Evolutionary conservation across 2,888 invertebrate species (phyloP).

Genomic region (Xanthorhoe designata): DNA sequence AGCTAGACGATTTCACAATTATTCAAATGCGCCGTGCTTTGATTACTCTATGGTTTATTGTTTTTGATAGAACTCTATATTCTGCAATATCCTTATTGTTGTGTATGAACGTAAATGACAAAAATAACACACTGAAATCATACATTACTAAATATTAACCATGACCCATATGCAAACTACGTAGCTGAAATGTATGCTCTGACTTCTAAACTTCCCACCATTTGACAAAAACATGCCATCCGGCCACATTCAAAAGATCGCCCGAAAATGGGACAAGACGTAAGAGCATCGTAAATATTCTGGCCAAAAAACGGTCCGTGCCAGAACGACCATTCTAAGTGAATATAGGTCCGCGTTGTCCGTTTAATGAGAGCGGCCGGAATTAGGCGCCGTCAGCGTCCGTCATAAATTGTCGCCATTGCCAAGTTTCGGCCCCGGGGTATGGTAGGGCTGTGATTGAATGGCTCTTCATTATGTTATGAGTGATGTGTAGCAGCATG

Average conservation of each 20-base stretch:
- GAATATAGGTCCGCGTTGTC: slow-evolving; percentile 73
- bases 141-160: background rate
- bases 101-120: too few species aligned
- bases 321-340: slow-evolving; percentile 71
- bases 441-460: slow-evolving; percentile 34
- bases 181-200: background rate
- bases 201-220: slow-evolving; percentile 1
- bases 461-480: slow-evolving; percentile 10
- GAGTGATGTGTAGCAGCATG: slow-evolving; percentile 10
- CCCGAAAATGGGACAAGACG: slow-evolving; percentile 39
- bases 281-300: slow-evolving; percentile 53
- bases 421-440: slow-evolving; percentile 48
- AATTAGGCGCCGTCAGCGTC: slow-evolving; percentile 76
- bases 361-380: slow-evolving; percentile 76
- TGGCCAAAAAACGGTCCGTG: slow-evolving; percentile 42
- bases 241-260: slow-evolving; percentile 32
- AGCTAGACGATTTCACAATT: background rate
- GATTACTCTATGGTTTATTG: too few species aligned
- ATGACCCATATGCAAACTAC: background rate
- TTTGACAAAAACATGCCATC: slow-evolving; percentile 3
- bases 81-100: too few species aligned
- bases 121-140: background rate
- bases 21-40: too few species aligned
- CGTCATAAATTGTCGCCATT: slow-evolving; percentile 81
- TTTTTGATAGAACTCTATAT: too few species aligned